Percentiles rank a stretch among this genome's conserved stretches.
phyloP scores from a whole-genome alignment of 2,888 invertebrate genomes.

The Clanis bilineata region DNA sequence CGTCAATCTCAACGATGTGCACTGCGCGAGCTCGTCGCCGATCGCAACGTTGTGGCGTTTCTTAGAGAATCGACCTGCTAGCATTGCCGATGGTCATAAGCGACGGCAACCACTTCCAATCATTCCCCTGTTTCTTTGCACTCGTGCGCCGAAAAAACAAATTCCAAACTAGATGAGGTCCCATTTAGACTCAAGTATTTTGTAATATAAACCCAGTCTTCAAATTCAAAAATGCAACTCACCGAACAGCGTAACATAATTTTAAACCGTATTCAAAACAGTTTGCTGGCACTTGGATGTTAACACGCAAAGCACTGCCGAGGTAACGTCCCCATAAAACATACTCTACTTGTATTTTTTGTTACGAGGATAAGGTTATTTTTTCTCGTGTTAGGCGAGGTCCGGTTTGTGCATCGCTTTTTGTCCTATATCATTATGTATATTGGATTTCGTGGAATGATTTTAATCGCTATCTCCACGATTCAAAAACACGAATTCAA shows the following conservation, averaged over 20 bases:
- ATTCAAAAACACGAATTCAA: no score
- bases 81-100: no score
- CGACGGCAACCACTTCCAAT: no score
- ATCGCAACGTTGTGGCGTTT: no score
- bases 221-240: neutral
- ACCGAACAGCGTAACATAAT: neutral
- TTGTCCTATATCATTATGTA: neutral
- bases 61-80: no score
- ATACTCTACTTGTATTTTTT: slow-evolving; percentile 22
- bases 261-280: slow-evolving; percentile 10
- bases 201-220: neutral
- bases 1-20: no score
- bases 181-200: neutral
- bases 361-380: slow-evolving; percentile 12
- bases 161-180: no score
- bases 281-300: neutral
- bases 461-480: neutral
- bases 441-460: neutral
- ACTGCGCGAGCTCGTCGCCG: no score
- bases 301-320: neutral
- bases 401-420: neutral
- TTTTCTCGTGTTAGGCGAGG: neutral
- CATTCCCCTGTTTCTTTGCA: no score
- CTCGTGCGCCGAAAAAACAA: no score
- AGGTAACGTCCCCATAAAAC: slow-evolving; percentile 22